Evolutionary conservation across 53 echinoderm and acorn worm species (phyloP).

Genomic region (Paracentrotus lividus): DNA sequence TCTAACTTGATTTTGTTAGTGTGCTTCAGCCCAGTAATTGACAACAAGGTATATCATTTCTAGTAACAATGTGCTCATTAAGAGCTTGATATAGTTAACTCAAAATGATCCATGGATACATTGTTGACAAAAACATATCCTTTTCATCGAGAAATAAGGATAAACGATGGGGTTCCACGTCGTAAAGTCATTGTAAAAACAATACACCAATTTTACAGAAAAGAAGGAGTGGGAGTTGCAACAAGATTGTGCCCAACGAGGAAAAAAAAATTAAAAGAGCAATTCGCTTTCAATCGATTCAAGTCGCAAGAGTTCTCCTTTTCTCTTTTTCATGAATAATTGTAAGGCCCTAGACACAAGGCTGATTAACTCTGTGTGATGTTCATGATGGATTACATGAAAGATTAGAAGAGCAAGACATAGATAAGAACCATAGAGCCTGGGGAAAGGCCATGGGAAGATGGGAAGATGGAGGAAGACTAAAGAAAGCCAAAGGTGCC

Average conservation of each 20-base stretch:
- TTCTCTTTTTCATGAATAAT: background rate
- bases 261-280: too few relatives aligned
- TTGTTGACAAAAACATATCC: too few relatives aligned
- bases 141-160: too few relatives aligned
- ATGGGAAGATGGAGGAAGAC: too few relatives aligned
- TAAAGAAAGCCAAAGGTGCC: too few relatives aligned
- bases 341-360: background rate
- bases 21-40: too few relatives aligned
- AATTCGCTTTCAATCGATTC: background rate
- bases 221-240: background rate
- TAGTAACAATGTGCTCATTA: background rate
- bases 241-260: background rate
- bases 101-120: too few relatives aligned
- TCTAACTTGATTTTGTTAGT: too few relatives aligned
- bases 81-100: too few relatives aligned
- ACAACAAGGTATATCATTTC: background rate
- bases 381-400: background rate
- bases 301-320: background rate
- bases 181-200: too few relatives aligned
- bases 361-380: background rate
- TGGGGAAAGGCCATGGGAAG: background rate
- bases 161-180: too few relatives aligned
- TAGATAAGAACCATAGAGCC: background rate
- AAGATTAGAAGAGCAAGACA: background rate
- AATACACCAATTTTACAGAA: too few relatives aligned